Evolutionary conservation across 2,797 vertebrate species (phyloP), one percentile per base, ranked within the genome.

Genomic region (Gambelia wislizenii): DNA sequence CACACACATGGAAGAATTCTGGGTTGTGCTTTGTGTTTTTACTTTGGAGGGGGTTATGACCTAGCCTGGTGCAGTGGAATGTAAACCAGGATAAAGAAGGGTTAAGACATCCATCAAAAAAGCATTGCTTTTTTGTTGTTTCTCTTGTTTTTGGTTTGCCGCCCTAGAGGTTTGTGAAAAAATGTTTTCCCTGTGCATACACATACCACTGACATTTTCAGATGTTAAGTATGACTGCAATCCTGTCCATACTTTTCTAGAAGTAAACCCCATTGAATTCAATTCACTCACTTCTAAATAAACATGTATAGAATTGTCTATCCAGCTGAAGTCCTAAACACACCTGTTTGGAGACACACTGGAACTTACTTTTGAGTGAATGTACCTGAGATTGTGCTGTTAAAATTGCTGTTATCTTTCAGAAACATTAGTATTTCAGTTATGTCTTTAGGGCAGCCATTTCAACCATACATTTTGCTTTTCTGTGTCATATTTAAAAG

Each of bases 401-500:
- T 36, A 52, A 84, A 72, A 64, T n/a, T 25, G 61, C 27, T 22
- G 56, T 56, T 56, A 27, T 64, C 25, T 64, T 64, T 47, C 47
- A 70, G n/a, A 3, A 25, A 84, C 2, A 8, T 81, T 39, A 81
- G 33, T 1, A 69, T 47, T 6, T 49, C 6, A 84, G 1, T 69
- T 59, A 59, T 22, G 20, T 59, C 20, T 59, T 59, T 27, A n/a
- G 20, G 67, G 33, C 64, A 70, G 20, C n/a, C 44, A 39, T 47
- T 84, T 84, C n/a, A n/a, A 69, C n/a, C 25, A 36, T 36, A 14
- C 10, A 36, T 84, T 47, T 33, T 69, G 22, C 5, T 70, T 84
- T 70, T 36, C 30, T 64, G 49, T 22, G 47, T 49, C 52, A 67
- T 36, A 47, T 86, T 86, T 87, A 79, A 42, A 87, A 79, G 72